These are phyloP conservation scores for Ophion ellenae DNA, from an alignment of 2,888 invertebrate species.

Conservation along the genomic window DNA sequence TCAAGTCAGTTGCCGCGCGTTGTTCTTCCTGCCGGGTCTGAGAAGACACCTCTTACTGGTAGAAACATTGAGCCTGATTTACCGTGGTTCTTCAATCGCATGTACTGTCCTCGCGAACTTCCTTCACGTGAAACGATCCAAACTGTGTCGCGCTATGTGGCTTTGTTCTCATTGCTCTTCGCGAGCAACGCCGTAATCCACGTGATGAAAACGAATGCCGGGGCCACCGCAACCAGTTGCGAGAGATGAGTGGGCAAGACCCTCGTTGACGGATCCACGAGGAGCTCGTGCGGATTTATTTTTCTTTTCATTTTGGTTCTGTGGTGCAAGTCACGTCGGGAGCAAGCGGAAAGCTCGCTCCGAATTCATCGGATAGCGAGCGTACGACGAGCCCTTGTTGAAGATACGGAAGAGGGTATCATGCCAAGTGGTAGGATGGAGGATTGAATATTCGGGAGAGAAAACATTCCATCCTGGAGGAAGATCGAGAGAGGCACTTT, in stretches of 20 bases:
- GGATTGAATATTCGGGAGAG: conserved; percentile 51
- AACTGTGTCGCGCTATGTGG: background rate
- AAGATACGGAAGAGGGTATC: conserved; percentile 20
- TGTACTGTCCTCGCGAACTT: background rate
- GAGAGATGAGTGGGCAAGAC: conserved; percentile 13
- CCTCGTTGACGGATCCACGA: conserved; percentile 9
- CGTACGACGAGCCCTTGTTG: conserved; percentile 2
- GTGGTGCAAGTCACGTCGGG: conserved; percentile 18
- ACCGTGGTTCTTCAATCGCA: background rate
- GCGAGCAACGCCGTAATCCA: background rate
- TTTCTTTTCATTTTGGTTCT: background rate
- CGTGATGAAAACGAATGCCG: conserved; percentile 4
- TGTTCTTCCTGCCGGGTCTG: background rate
- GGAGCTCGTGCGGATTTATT: background rate
- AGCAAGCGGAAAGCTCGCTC: background rate
- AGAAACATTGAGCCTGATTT: background rate
- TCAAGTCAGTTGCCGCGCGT: background rate
- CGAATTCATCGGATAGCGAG: conserved; percentile 25
- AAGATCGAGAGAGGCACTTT: conserved; percentile 27
- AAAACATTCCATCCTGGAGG: conserved; percentile 3
- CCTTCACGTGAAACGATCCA: background rate
- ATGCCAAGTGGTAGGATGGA: conserved; percentile 29
- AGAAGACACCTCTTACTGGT: background rate
- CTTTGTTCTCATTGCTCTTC: background rate
- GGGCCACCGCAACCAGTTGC: background rate